A percentile compares a stretch with the other conserved stretches of the same genome.
phyloP scores from a whole-genome alignment of 2,113 vertebrate species.

The Gymnorhina tibicen region DNA sequence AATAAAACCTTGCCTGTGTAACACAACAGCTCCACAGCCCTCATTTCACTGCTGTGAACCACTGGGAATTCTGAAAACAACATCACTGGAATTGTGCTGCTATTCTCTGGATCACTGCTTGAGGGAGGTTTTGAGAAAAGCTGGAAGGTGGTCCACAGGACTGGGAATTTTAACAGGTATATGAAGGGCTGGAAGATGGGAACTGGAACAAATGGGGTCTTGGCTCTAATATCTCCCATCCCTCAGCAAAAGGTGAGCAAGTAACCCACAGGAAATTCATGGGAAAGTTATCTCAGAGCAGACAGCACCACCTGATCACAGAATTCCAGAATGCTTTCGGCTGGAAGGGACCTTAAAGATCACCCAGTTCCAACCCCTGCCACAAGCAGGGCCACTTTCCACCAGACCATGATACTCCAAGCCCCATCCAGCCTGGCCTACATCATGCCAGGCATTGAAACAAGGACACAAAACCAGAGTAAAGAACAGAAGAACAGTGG shows the following conservation, averaged over 20 bases:
- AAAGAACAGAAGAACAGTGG: neutral
- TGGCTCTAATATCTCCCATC: neutral
- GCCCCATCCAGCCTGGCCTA: neutral
- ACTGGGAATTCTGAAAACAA: neutral
- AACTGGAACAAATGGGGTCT: neutral
- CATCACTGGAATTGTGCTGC: neutral
- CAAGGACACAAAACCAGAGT: neutral
- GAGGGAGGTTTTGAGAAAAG: neutral
- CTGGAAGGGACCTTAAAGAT: neutral
- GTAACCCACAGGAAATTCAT: neutral
- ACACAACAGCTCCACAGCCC: neutral
- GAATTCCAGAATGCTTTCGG: neutral
- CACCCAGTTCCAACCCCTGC: neutral
- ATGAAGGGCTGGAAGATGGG: neutral
- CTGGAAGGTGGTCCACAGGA: neutral
- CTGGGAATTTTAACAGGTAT: neutral
- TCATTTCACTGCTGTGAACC: neutral
- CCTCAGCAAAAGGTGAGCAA: neutral
- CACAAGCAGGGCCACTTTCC: neutral
- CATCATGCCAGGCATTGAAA: rapidly evolving
- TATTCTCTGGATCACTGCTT: neutral
- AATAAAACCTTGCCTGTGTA: neutral
- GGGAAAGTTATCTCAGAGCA: neutral
- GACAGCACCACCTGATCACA: neutral
- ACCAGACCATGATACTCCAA: neutral